Evolutionary conservation across 2,797 vertebrate genomes (phyloP).

Genomic region (Phylloscopus collybita): DNA sequence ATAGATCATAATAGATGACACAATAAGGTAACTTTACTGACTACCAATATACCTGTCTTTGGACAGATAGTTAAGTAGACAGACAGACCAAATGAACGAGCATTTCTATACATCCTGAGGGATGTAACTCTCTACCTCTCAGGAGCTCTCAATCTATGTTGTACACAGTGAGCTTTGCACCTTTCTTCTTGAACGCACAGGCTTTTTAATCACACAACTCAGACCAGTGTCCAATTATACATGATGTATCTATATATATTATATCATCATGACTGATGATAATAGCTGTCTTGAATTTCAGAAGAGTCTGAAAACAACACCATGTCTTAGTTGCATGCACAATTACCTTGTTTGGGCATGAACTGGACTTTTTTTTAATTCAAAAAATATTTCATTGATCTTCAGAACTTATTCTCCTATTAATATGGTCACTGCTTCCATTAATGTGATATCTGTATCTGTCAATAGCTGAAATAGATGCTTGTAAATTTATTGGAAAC

Average conservation of each 20-base stretch:
- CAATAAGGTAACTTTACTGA: not conserved
- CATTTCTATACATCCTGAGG: not conserved
- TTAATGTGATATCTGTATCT: not conserved
- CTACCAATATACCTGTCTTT: not conserved
- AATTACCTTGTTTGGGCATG: not conserved
- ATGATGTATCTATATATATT: not conserved
- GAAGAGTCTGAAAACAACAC: not conserved
- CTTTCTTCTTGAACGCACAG: not conserved
- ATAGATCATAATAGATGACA: not conserved
- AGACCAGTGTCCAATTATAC: not conserved
- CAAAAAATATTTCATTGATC: not conserved
- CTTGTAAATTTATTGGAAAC: not conserved
- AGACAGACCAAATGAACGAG: not conserved
- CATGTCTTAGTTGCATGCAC: not conserved
- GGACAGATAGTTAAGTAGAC: not conserved
- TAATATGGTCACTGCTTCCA: not conserved
- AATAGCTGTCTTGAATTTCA: not conserved
- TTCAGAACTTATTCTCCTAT: not conserved
- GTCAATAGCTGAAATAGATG: not conserved
- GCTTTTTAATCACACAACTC: not conserved
- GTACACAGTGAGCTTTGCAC: not conserved
- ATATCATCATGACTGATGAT: not conserved
- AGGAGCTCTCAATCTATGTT: not conserved
- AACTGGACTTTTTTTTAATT: not conserved
- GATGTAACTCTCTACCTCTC: not conserved